These are phyloP conservation scores for Aphidius gifuensis DNA, from an alignment of 1,140 invertebrate genomes.

Conservation along the genomic window DNA sequence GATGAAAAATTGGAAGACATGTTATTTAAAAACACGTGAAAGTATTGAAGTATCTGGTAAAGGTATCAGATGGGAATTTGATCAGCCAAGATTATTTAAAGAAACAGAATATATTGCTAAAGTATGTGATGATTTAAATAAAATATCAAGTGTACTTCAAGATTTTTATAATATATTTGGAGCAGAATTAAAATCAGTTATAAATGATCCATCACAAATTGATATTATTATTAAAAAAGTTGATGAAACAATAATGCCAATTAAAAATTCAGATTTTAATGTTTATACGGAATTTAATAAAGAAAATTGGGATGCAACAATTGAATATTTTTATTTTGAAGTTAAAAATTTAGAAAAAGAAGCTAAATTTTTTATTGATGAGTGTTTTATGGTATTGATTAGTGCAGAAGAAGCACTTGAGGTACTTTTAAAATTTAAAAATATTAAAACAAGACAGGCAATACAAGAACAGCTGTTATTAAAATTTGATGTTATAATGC, in stretches of 20 bases:
- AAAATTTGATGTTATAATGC: conserved; percentile 82
- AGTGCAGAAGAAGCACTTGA: conserved; percentile 77
- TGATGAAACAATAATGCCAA: conserved; percentile 67
- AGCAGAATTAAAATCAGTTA: conserved; percentile 77
- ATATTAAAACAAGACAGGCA: conserved; percentile 69
- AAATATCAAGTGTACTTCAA: conserved; percentile 70
- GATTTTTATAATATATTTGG: conserved; percentile 90
- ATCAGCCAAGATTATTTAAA: conserved; percentile 74
- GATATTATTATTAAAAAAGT: conserved; percentile 76
- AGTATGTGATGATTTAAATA: conserved; percentile 74
- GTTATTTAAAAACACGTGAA: conserved; percentile 70
- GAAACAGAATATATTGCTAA: conserved; percentile 76
- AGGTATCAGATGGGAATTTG: conserved; percentile 86
- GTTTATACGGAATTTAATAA: conserved; percentile 72
- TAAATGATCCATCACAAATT: conserved; percentile 79
- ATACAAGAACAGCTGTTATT: conserved; percentile 70
- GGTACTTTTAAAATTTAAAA: conserved; percentile 76
- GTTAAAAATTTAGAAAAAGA: conserved; percentile 74
- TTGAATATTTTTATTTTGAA: conserved; percentile 72
- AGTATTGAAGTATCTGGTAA: conserved; percentile 80
- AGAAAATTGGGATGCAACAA: conserved; percentile 79
- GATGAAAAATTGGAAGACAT: conserved; percentile 72
- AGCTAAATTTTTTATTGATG: conserved; percentile 79
- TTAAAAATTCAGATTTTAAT: conserved; percentile 75
- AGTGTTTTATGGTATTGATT: conserved; percentile 70